Percentiles rank a stretch among this genome's conserved stretches.
These are phyloP conservation scores for Psix sp. DNA, from an alignment of 1,140 invertebrate genomes.

Conservation along the genomic window DNA sequence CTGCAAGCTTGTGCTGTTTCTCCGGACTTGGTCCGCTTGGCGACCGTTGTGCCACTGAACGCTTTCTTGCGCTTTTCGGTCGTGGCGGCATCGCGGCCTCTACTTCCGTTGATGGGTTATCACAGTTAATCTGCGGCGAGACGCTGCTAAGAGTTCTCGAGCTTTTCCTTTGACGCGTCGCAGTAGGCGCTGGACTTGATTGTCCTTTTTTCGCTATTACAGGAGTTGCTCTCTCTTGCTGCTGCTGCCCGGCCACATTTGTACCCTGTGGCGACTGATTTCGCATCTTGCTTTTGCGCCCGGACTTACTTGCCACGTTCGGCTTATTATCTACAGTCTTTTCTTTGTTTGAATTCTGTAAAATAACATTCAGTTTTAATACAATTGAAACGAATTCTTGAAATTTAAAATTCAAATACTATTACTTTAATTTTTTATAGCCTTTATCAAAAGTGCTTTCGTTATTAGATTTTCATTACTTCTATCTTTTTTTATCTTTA, in stretches of 20 bases:
- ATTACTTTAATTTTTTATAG: too few species aligned
- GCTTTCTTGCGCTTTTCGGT: constrained; percentile 70
- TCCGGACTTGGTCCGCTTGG: constrained; percentile 70
- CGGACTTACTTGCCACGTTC: constrained; percentile 57
- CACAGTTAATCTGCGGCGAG: constrained; percentile 74
- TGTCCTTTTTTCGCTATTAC: constrained; percentile 45
- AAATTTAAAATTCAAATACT: too few species aligned
- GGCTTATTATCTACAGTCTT: constrained; percentile 65
- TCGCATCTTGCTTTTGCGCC: constrained; percentile 66
- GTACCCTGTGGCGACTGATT: constrained; percentile 69
- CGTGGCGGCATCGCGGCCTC: constrained; percentile 52
- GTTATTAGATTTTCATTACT: too few species aligned
- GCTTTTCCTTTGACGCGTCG: constrained; percentile 65
- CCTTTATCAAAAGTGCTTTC: too few species aligned
- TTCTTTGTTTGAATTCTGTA: constrained; percentile 69
- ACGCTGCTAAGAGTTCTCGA: constrained; percentile 60
- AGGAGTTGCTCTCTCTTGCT: constrained; percentile 28
- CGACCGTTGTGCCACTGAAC: constrained; percentile 60
- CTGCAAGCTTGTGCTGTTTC: constrained; percentile 69
- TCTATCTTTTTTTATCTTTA: too few species aligned
- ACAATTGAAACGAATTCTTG: too few species aligned
- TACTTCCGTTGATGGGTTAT: constrained; percentile 71
- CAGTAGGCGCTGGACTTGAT: constrained; percentile 44
- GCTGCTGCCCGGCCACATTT: constrained; percentile 55
- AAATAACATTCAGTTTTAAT: constrained; percentile 3